A percentile compares a stretch with the other conserved stretches of the same genome.
These are phyloP conservation scores for Cephus pulcher DNA, from an alignment of 2,888 invertebrate genomes.

Conservation along the genomic window DNA sequence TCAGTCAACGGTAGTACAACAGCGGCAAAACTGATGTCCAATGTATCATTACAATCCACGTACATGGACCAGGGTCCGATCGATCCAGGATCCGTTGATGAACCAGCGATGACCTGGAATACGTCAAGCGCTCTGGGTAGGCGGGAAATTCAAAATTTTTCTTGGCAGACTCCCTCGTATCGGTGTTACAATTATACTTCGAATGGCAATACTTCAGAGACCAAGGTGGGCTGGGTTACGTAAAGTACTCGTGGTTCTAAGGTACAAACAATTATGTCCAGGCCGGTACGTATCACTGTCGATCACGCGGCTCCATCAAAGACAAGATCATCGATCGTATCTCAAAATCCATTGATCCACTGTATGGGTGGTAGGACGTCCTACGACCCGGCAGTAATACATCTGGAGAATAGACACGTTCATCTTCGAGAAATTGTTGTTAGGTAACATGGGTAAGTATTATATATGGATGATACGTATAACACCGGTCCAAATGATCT, in stretches of 20 bases:
- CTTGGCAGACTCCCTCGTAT: background rate
- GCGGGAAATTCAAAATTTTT: background rate
- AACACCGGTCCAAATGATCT: background rate
- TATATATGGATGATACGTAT: background rate
- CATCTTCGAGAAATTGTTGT: background rate
- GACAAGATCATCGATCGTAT: constrained; percentile 14
- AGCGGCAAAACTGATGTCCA: constrained; percentile 21
- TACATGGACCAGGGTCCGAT: background rate
- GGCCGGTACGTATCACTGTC: constrained; percentile 22
- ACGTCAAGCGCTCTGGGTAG: background rate
- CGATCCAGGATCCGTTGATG: constrained; percentile 8
- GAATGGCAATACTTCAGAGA: background rate
- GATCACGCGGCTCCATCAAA: constrained; percentile 26
- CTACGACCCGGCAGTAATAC: background rate
- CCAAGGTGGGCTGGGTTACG: background rate
- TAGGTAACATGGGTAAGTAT: background rate
- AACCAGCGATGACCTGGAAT: background rate
- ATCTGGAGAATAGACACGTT: background rate
- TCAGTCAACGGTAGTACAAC: constrained; percentile 46
- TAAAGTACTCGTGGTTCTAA: constrained; percentile 13
- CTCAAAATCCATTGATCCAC: constrained; percentile 22
- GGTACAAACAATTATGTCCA: constrained; percentile 22
- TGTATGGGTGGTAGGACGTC: constrained; percentile 16
- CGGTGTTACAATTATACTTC: background rate
- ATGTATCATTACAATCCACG: background rate